These are phyloP conservation scores for Glaucidium brasilianum DNA, from an alignment of 2,113 vertebrate species.

Conservation along the genomic window DNA sequence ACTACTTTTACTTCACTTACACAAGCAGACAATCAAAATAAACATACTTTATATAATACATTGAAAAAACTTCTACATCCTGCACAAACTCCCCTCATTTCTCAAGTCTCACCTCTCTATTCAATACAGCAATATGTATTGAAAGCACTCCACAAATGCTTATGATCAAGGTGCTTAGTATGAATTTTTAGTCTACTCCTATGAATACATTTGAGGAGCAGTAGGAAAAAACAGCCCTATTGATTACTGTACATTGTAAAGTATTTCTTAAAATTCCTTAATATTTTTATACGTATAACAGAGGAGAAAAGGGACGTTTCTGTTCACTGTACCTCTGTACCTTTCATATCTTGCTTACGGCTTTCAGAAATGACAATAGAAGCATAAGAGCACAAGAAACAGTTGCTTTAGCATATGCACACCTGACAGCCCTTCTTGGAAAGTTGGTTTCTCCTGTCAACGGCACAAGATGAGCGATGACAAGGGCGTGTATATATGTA, in stretches of 20 bases:
- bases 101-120: neutral
- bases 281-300: neutral
- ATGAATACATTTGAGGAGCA: neutral
- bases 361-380: neutral
- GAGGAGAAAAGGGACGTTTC: neutral
- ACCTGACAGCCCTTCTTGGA: neutral
- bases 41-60: neutral
- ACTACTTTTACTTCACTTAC: neutral
- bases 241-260: neutral
- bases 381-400: neutral
- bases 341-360: neutral
- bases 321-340: neutral
- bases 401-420: neutral
- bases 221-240: neutral
- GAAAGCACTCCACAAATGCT: rapidly evolving
- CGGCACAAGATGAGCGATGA: neutral
- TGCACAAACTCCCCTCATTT: neutral
- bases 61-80: neutral
- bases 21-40: neutral
- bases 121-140: neutral
- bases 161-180: neutral
- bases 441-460: neutral
- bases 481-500: rapidly evolving
- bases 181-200: neutral
- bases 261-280: neutral